Evolutionary conservation across 2,888 invertebrate species (phyloP).

Genomic region (Anthophora plumipes): DNA sequence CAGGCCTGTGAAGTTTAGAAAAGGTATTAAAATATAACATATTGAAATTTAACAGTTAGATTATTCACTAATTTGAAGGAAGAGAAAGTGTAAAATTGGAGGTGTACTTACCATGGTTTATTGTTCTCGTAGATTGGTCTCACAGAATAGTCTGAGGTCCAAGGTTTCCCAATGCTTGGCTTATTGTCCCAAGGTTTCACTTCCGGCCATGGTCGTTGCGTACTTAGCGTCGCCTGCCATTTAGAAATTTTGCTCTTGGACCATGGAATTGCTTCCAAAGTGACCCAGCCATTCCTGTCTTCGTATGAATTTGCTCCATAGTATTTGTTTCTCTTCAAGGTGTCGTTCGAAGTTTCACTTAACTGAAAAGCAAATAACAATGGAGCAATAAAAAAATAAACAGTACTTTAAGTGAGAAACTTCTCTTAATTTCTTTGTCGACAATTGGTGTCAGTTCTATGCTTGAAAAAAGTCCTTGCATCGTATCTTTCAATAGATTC

Average conservation of each 20-base stretch:
- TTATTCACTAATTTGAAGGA: not conserved
- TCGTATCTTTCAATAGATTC: too few relatives aligned
- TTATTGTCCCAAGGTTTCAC: conserved; percentile 79
- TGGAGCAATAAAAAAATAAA: not conserved
- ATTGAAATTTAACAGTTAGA: not conserved
- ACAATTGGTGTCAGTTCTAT: too few relatives aligned
- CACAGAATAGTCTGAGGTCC: conserved; percentile 76
- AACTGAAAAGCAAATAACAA: conserved; percentile 47
- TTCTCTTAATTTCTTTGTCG: too few relatives aligned
- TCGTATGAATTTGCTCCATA: conserved; percentile 87
- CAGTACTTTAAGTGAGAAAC: not conserved
- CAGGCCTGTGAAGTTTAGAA: too few relatives aligned
- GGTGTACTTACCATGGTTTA: conserved; percentile 75
- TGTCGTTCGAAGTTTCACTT: conserved; percentile 77
- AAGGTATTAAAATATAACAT: too few relatives aligned
- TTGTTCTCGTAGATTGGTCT: conserved; percentile 77
- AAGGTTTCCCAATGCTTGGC: conserved; percentile 79
- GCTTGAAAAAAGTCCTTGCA: too few relatives aligned
- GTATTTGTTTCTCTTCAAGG: conserved; percentile 80
- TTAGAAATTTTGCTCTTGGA: conserved; percentile 92
- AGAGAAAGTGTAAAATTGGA: conserved; percentile 1
- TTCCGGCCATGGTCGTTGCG: conserved; percentile 82
- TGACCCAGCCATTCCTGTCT: conserved; percentile 91
- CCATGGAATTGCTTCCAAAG: conserved; percentile 92
- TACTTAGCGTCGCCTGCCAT: conserved; percentile 88